Evolutionary conservation across 2,797 vertebrate genomes (phyloP).

Genomic region (Danio jaintianensis): DNA sequence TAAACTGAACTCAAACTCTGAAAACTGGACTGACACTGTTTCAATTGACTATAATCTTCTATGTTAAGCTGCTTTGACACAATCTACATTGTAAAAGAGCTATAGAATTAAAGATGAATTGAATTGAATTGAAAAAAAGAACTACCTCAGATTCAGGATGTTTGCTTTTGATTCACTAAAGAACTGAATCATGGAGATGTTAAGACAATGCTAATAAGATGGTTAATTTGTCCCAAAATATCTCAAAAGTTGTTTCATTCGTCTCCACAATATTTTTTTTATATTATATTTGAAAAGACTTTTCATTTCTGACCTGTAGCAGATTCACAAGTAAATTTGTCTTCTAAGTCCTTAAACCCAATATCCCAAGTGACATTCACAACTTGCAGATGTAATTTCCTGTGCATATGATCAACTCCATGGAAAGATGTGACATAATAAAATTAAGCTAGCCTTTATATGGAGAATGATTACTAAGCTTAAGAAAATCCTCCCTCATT

Average conservation of each 20-base stretch:
- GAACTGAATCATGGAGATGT: no score
- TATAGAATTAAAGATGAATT: no score
- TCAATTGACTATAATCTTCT: no score
- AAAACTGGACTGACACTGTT: no score
- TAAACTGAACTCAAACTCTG: no score
- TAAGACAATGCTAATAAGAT: no score
- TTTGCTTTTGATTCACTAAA: no score
- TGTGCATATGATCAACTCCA: conserved; percentile 29
- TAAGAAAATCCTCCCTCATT: conserved; percentile 45
- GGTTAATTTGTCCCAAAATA: no score
- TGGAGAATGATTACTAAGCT: conserved; percentile 14
- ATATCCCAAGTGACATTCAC: conserved; percentile 34
- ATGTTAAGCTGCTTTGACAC: no score
- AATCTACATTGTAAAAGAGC: no score
- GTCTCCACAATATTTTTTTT: neutral
- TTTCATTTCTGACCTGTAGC: conserved; percentile 1
- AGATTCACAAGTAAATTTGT: neutral
- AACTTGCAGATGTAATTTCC: conserved; percentile 19
- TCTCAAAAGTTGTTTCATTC: neutral
- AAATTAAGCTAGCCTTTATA: conserved; percentile 33
- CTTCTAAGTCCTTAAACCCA: conserved; percentile 13
- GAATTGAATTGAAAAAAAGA: no score
- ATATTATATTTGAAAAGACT: neutral
- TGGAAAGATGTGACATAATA: conserved; percentile 17
- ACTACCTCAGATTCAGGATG: no score